phyloP scores from a whole-genome alignment of 1,140 invertebrate species.

The Drosophila miranda region DNA sequence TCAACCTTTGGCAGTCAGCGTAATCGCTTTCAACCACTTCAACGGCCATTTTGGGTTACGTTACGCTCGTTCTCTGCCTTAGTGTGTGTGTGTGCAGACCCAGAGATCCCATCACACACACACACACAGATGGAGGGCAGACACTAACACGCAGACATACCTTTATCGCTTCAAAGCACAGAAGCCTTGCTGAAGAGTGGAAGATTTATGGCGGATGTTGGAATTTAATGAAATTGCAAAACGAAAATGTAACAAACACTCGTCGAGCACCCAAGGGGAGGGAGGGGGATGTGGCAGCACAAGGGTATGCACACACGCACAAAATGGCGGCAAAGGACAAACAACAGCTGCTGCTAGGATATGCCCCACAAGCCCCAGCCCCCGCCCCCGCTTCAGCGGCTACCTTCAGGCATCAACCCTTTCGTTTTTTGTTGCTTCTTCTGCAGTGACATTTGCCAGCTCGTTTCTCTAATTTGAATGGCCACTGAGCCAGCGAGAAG shows the following conservation, averaged over 20 bases:
- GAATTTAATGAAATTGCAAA: slow-evolving; percentile 82
- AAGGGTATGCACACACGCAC: slow-evolving; percentile 50
- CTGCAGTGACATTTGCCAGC: slow-evolving; percentile 38
- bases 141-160: slow-evolving; percentile 55
- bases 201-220: slow-evolving; percentile 82
- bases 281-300: slow-evolving; percentile 7
- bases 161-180: slow-evolving; percentile 81
- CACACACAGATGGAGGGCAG: slow-evolving; percentile 13
- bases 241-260: slow-evolving; percentile 77
- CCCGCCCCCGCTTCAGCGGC: slow-evolving; percentile 8
- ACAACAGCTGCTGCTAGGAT: slow-evolving; percentile 71
- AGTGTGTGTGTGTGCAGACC: slow-evolving; percentile 22
- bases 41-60: slow-evolving; percentile 73
- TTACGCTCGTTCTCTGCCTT: slow-evolving; percentile 8
- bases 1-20: slow-evolving; percentile 77
- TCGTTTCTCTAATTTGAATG: slow-evolving; percentile 57
- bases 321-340: slow-evolving; percentile 79
- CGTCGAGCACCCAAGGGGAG: slow-evolving; percentile 7
- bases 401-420: slow-evolving; percentile 37
- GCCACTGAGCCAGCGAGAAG: slow-evolving; percentile 21
- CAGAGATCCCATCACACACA: slow-evolving; percentile 20
- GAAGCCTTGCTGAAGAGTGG: slow-evolving; percentile 78
- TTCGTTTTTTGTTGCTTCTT: slow-evolving; percentile 38
- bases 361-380: slow-evolving; percentile 16
- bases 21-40: slow-evolving; percentile 80